Evolutionary conservation across 2,888 invertebrate genomes (phyloP), one percentile per base, ranked within the genome.

Genomic region (Laothoe populi): DNA sequence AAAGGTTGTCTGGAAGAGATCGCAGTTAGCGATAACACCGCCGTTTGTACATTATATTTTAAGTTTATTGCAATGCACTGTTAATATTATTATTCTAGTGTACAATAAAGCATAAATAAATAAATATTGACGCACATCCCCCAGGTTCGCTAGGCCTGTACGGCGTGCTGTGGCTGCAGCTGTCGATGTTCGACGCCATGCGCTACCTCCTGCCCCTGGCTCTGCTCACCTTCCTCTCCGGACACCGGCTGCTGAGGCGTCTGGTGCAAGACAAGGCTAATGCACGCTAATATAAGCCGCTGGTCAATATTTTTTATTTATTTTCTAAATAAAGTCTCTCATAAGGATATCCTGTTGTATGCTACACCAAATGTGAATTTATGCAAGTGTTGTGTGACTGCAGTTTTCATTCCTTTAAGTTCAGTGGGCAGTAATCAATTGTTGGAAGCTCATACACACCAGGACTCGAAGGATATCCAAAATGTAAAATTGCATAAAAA

Each of bases 161-260:
- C 92, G 96, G 95, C 61, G 88, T 96, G 76, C 98, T 99, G 93
- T 99, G 99, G 99, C 90, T 98, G 73, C 94, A 96, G 81, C 93
- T 99, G 74, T 96, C 98, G 81, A 99, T 99, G 99, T 99, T 99
- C 93, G 95, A 96, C 71, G 99, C 99, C 19, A 93, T 98, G 75
- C 96, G 98, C 73, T 98, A 97, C 92, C 94, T 99, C 75, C 93
- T 97, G 70, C 95, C 97, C 64, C 94, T 99, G 62, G 98, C 96
- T 63, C 93, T 96, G 44, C 94, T 98, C 70, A 99, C 99, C 63
- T 99, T 99, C 94, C 94, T 99, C 44, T 95, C 97, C 65, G 99
- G 99, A 1, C 98, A 99, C 86, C 95, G 97, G 71, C 94, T 99
- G 83, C 94, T 99, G 74, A 96, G 97, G 64, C 94, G 95, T 64